Percentiles rank a stretch among this genome's conserved stretches.
phyloP scores from a whole-genome alignment of 2,113 vertebrate genomes.

The Charina bottae region DNA sequence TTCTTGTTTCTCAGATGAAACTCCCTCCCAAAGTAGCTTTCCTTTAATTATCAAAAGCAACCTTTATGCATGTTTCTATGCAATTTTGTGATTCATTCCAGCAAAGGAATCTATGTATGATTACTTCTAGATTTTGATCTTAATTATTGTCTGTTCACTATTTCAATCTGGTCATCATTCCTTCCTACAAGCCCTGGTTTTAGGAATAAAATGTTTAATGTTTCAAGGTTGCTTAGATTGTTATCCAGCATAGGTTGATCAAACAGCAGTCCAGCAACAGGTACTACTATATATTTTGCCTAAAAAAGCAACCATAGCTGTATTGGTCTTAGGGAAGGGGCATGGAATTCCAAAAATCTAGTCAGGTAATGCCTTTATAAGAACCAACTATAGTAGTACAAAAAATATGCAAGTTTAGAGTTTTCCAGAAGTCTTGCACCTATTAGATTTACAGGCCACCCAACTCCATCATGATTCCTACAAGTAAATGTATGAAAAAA shows the following conservation, averaged over 20 bases:
- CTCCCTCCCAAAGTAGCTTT: neutral
- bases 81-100: neutral
- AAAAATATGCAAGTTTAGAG: neutral
- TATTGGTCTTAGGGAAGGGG: neutral
- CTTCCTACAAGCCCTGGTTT: neutral
- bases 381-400: neutral
- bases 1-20: neutral
- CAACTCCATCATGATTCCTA: neutral
- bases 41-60: neutral
- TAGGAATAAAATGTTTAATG: neutral
- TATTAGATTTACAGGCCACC: neutral
- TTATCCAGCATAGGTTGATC: neutral
- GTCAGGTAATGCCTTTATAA: neutral
- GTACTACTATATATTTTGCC: neutral
- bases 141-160: neutral
- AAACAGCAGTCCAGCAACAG: neutral
- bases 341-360: neutral
- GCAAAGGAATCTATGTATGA: neutral
- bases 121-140: neutral
- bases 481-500: neutral
- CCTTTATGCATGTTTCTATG: neutral
- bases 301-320: neutral
- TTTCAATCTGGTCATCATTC: neutral
- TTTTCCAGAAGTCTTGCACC: neutral
- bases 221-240: neutral